Percentiles rank a stretch among this genome's conserved stretches.
phyloP scores from a whole-genome alignment of 1,140 invertebrate species.

The Druon quercuslanigerum region DNA sequence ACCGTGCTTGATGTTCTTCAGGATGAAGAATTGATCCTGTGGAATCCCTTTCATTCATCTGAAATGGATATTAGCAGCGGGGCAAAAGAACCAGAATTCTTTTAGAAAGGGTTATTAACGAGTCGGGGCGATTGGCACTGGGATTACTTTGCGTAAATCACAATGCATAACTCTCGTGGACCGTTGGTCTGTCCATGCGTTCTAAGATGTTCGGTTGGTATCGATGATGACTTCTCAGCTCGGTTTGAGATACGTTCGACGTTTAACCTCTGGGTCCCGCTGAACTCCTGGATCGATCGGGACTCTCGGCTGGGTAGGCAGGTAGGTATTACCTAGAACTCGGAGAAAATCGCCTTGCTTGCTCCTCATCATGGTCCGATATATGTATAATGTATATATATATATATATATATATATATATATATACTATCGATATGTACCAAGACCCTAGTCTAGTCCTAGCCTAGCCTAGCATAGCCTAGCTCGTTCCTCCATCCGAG shows the following conservation, averaged over 20 bases:
- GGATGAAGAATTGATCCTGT: too few species aligned
- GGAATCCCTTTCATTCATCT: too few species aligned
- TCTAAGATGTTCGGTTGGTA: constrained; percentile 2
- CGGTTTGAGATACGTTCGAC: constrained; percentile 59
- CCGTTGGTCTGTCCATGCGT: constrained; percentile 4
- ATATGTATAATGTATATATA: neutral
- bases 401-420: neutral
- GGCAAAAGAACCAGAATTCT: constrained; percentile 24
- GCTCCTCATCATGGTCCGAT: constrained; percentile 33
- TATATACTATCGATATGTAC: constrained; percentile 9
- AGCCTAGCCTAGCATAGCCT: neutral
- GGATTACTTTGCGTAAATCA: constrained; percentile 66
- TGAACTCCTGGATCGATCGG: constrained; percentile 42
- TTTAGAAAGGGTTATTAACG: constrained; percentile 48
- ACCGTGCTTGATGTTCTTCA: too few species aligned
- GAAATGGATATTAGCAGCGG: constrained; percentile 4
- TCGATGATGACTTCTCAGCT: constrained; percentile 35
- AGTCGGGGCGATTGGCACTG: constrained; percentile 57
- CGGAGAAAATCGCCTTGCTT: constrained; percentile 50
- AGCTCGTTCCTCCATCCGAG: constrained; percentile 55
- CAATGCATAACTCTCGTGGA: constrained; percentile 32
- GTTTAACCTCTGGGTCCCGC: constrained; percentile 57
- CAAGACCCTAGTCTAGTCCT: neutral
- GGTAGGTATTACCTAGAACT: constrained; percentile 59
- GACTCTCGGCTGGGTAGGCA: constrained; percentile 32